A percentile compares a stretch with the other conserved stretches of the same genome.
Evolutionary conservation across 2,113 vertebrate genomes (phyloP).

Genomic region (Axis porcinus): DNA sequence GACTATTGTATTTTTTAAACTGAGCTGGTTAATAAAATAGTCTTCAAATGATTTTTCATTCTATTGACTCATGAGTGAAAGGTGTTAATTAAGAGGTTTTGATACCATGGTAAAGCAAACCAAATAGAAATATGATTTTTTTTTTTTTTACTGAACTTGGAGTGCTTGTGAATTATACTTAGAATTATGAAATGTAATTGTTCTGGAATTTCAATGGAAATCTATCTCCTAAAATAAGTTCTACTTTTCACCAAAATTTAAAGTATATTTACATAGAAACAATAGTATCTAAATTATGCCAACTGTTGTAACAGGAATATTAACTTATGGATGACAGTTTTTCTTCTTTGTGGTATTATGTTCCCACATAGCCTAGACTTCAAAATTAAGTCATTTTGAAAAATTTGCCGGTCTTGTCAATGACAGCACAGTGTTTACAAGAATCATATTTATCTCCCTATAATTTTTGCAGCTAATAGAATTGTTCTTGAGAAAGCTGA

Average conservation of each 20-base stretch:
- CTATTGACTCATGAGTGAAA: background rate
- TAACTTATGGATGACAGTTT: background rate
- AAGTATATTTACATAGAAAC: background rate
- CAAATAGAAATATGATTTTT: background rate
- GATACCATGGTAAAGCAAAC: background rate
- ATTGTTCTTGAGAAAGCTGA: conserved; percentile 14
- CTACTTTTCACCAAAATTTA: background rate
- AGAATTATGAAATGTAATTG: background rate
- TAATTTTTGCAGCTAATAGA: conserved; percentile 20
- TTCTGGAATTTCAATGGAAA: background rate
- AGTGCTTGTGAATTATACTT: conserved; percentile 10
- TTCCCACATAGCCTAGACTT: background rate
- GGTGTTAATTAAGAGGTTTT: background rate
- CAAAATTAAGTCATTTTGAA: conserved; percentile 12
- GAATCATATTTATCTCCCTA: background rate
- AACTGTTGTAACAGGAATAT: background rate
- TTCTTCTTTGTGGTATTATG: background rate
- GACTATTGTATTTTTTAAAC: background rate
- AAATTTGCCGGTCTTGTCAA: background rate
- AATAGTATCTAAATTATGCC: background rate
- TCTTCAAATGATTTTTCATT: conserved; percentile 22
- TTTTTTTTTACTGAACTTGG: background rate
- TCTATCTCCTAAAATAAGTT: background rate
- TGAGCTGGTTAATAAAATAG: background rate
- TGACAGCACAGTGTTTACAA: background rate